Base-by-base conservation (phyloP, 2,797 vertebrate species). In the Crotalus adamanteus region DNA sequence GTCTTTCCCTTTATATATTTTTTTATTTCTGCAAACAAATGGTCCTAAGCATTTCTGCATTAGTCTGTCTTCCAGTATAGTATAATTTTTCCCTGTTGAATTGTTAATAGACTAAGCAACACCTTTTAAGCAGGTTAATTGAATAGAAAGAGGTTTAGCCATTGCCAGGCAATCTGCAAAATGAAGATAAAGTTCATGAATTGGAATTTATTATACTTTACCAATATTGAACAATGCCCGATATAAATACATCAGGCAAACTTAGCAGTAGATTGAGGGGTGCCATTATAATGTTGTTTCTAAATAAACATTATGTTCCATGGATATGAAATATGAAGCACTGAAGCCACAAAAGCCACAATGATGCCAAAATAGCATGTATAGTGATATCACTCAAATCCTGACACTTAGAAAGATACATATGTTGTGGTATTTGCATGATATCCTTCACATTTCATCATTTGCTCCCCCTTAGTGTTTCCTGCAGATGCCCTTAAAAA, bases 41-140 rank as follows among this genome's bases (percentile, higher is more conserved):
- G n/a, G 93, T 87, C 42, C 18, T 25, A 73, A 87, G 78, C 47
- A 0, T 92, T 95, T 94, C 53, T 89, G 6, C 20, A 91, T 14
- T 31, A 92, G 73, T 28, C 65, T 86, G 55, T 88, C 42, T 14
- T 87, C 91, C 92, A 61, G 83, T 88, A 95, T 88, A 90, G 56
- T 37, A 0, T 87, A 94, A 55, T 11, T 3, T 73, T 28, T 14
- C 90, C 0, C 16, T 12, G 88, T 42, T 4, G 2, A 13, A 42
- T 26, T 93, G 78, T 14, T 91, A 90, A 92, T 92, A 63, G 65
- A 56, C 51, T 56, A 94, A 91, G 47, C 20, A 93, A 94, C 56
- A 92, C 47, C 69, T 37, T 5, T 91, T 56, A 95, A 90, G 63
- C 63, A 93, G 55, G 47, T 88, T 90, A 94, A 94, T 93, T 91